Evolutionary conservation across 2,113 vertebrate genomes (phyloP).

Genomic region (Tetrax tetrax): DNA sequence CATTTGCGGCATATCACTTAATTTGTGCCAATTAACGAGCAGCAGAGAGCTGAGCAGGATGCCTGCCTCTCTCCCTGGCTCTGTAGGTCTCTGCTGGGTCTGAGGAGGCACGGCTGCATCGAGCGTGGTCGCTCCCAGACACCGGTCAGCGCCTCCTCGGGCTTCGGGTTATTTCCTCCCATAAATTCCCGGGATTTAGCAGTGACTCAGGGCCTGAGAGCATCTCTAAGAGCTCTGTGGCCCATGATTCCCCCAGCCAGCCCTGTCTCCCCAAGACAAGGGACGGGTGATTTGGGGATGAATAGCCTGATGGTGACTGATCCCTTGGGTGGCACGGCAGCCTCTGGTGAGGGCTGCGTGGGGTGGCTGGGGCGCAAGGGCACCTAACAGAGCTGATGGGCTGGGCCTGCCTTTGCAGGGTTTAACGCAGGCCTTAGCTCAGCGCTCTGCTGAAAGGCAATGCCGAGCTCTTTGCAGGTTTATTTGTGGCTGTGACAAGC

Average conservation of each 20-base stretch:
- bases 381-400: not conserved
- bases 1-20: not conserved
- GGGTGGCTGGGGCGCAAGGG: not conserved
- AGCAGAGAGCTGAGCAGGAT: not conserved
- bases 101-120: not conserved
- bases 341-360: not conserved
- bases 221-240: not conserved
- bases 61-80: not conserved
- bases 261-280: not conserved
- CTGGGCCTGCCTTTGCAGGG: not conserved
- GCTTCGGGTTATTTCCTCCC: not conserved
- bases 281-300: not conserved
- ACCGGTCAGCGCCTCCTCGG: rapidly evolving
- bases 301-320: not conserved
- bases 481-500: not conserved
- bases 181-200: not conserved
- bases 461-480: not conserved
- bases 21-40: not conserved
- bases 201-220: not conserved
- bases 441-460: not conserved
- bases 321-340: not conserved
- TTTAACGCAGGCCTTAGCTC: not conserved
- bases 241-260: not conserved
- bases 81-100: not conserved
- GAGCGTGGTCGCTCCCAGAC: not conserved